These are phyloP conservation scores for Lagenorhynchus albirostris DNA, from an alignment of 2,113 vertebrate genomes.

Conservation along the genomic window DNA sequence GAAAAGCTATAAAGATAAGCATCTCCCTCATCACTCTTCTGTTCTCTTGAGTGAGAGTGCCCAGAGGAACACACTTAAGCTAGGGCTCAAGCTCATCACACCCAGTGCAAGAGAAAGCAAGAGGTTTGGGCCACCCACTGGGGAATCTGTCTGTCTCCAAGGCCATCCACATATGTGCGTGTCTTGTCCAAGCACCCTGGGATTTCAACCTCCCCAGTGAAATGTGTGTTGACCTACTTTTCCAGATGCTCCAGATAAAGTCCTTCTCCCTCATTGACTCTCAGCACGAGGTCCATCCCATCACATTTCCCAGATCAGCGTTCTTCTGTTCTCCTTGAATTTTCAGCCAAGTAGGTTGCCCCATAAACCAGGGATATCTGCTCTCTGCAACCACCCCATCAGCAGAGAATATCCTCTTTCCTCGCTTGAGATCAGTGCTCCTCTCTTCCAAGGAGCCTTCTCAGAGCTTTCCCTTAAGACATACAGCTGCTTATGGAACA, in stretches of 20 bases:
- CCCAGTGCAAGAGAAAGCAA: background rate
- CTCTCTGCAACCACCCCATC: background rate
- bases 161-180: background rate
- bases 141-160: background rate
- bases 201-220: background rate
- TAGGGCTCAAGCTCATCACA: background rate
- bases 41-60: constrained; percentile 47
- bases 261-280: background rate
- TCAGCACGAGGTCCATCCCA: background rate
- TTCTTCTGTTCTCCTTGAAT: background rate
- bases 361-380: background rate
- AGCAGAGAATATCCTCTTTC: background rate
- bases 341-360: background rate
- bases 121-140: background rate
- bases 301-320: background rate
- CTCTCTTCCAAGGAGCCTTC: background rate
- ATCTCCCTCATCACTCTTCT: constrained; percentile 50
- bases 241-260: background rate
- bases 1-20: constrained; percentile 61
- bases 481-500: background rate
- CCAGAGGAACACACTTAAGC: constrained; percentile 54
- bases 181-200: background rate
- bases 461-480: background rate
- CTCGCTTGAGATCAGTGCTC: background rate
- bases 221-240: background rate